A percentile compares a stretch with the other conserved stretches of the same genome.
These are phyloP conservation scores for Ramphastos sulfuratus DNA, from an alignment of 2,113 vertebrate species.

Conservation along the genomic window DNA sequence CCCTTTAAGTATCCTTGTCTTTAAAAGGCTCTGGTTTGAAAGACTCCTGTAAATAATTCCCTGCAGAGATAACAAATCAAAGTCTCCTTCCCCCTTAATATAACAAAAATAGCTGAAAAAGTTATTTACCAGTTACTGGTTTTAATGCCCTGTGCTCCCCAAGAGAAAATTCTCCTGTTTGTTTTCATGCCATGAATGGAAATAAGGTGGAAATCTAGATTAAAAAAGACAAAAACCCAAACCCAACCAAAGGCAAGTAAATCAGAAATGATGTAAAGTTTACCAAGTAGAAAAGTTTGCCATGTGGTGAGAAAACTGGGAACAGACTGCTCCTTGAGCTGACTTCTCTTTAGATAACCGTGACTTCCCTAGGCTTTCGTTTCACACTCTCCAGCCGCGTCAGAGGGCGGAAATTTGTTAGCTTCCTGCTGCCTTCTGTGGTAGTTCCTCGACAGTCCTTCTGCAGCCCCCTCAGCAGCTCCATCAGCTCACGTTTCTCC, in stretches of 20 bases:
- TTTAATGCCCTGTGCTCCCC: background rate
- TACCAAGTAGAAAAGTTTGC: background rate
- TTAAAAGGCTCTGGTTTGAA: background rate
- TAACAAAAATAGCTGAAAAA: background rate
- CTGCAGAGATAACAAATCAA: background rate
- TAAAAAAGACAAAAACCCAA: background rate
- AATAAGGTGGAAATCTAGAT: background rate
- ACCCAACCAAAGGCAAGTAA: background rate
- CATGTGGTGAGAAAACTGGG: background rate
- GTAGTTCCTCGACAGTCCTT: slow-evolving; percentile 57
- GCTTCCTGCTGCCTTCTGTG: slow-evolving; percentile 66
- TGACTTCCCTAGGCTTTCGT: slow-evolving; percentile 83
- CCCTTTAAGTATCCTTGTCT: background rate
- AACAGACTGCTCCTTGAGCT: background rate
- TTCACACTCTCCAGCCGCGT: slow-evolving; percentile 82
- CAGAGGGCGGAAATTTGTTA: slow-evolving; percentile 68
- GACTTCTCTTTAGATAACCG: slow-evolving; percentile 76
- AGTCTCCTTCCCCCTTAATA: background rate
- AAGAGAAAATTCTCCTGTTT: background rate
- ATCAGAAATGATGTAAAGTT: background rate
- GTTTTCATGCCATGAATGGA: background rate
- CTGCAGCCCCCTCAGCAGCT: slow-evolving; percentile 82
- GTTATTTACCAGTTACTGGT: background rate
- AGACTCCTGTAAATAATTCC: background rate
- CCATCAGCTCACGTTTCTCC: slow-evolving; percentile 84